These are phyloP conservation scores for Zapus hudsonius DNA, from an alignment of 2,113 vertebrate genomes.

Conservation along the genomic window DNA sequence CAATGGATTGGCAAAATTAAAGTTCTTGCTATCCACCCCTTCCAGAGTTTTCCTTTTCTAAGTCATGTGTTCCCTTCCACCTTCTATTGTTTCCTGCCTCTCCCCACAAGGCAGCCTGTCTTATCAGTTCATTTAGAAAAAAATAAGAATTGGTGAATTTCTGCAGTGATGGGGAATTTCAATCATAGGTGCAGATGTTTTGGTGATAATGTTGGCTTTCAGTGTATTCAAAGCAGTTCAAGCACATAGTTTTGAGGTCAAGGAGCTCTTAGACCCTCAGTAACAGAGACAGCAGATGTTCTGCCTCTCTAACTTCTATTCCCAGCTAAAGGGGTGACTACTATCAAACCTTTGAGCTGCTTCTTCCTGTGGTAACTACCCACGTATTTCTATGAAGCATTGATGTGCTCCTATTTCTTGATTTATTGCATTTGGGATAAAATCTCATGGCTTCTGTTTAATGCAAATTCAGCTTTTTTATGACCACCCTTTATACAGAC, in stretches of 20 bases:
- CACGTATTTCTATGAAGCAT: not conserved
- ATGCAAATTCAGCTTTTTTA: not conserved
- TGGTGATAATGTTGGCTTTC: not conserved
- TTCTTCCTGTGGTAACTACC: not conserved
- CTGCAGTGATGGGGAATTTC: not conserved
- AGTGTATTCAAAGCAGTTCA: not conserved
- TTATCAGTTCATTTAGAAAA: not conserved
- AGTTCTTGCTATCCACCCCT: not conserved
- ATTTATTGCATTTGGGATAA: not conserved
- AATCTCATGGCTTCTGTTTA: not conserved
- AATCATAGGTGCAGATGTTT: not conserved
- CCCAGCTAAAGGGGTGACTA: not conserved
- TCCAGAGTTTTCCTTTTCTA: not conserved
- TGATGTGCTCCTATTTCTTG: not conserved
- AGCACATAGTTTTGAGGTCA: not conserved
- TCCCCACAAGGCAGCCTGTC: not conserved
- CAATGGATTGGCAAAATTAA: not conserved
- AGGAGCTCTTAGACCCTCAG: not conserved
- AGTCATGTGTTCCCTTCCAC: not conserved
- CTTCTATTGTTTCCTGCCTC: not conserved
- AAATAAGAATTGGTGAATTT: not conserved
- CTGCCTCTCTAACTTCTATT: too few species aligned
- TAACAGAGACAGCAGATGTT: not conserved
- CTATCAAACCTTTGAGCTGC: too few species aligned
- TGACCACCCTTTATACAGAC: fast-evolving